Base-by-base conservation (phyloP, 1,140 invertebrate genomes). In the Gonioctena quinquepunctata region DNA sequence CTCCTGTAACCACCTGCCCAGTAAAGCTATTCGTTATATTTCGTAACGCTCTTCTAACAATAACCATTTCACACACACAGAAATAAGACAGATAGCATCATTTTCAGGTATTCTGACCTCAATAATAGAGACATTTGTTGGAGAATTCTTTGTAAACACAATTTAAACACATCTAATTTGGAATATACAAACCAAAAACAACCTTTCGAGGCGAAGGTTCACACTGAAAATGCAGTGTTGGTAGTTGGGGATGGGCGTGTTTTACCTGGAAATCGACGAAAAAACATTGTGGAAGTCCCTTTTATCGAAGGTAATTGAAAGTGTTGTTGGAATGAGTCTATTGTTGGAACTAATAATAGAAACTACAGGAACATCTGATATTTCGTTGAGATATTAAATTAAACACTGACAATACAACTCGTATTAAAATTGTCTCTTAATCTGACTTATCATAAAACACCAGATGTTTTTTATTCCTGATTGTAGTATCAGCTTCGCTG, bases 151-250 rank as follows among this genome's bases (percentile, higher is more conserved):
- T 68, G 42, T 69, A 71, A 73, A 70, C 68, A 73, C 65, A 70
- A 71, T 73, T 70, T 70, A 73, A 73, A 73, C 61, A 56, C 72
- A 27, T 66, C 69, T 73, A 70, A 73, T 70, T 73, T 73, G 67
- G 64, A 70, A 70, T 5, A 71, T 70, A 73, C 72, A 68, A 73
- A 66, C 69, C 72, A 73, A 64, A 73, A 70, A 73, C 56, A 50
- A 60, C 33, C 66, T 49, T 68, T 61, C 67, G 56, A 42, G 16
- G 11, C n/a, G n/a, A 42, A 42, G 33, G 18, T 3, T 28, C 69
- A 71, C 21, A 22, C 62, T 66, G 21, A 22, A 48, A 70, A 56
- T 48, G 42, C 63, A 66, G 57, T 28, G 61, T 19, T 56, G 26
- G 16, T 22, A 26, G 21, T 19, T 60, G 50, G 42, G 52, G 7